These are phyloP conservation scores for Neuroterus valhalla DNA, from an alignment of 1,140 invertebrate genomes.

Conservation along the genomic window DNA sequence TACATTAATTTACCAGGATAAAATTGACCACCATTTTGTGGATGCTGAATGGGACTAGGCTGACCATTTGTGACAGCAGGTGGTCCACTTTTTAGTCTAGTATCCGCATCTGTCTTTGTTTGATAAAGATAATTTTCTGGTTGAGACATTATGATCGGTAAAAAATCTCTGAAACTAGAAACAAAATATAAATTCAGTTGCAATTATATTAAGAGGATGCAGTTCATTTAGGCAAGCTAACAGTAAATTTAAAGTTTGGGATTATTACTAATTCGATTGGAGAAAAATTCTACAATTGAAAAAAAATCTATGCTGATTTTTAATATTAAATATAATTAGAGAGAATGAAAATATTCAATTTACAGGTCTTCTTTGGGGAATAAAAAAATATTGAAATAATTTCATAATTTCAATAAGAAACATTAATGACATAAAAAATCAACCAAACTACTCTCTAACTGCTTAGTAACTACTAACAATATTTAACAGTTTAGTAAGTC, in stretches of 20 bases:
- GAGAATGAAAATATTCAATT: too few relatives aligned
- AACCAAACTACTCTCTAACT: too few relatives aligned
- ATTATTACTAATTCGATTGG: too few relatives aligned
- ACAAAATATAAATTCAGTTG: neutral
- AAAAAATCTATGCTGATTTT: too few relatives aligned
- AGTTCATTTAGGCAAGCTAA: constrained; percentile 21
- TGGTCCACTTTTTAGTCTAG: constrained; percentile 57
- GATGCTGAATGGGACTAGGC: constrained; percentile 51
- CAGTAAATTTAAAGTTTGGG: neutral
- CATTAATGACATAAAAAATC: too few relatives aligned
- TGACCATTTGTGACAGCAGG: constrained; percentile 56
- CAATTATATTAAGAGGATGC: neutral
- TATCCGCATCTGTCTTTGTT: constrained; percentile 55
- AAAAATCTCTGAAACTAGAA: constrained; percentile 51
- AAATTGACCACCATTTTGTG: constrained; percentile 66
- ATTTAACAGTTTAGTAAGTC: too few relatives aligned
- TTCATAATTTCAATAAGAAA: too few relatives aligned
- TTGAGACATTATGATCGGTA: constrained; percentile 62
- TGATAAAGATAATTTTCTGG: constrained; percentile 64
- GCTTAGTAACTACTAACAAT: too few relatives aligned
- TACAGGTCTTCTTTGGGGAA: too few relatives aligned
- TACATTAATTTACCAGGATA: neutral
- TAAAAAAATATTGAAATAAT: too few relatives aligned
- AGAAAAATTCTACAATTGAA: too few relatives aligned
- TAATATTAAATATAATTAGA: too few relatives aligned